These are phyloP conservation scores for Drosophila siamana DNA, from an alignment of 2,888 invertebrate species.

Conservation along the genomic window DNA sequence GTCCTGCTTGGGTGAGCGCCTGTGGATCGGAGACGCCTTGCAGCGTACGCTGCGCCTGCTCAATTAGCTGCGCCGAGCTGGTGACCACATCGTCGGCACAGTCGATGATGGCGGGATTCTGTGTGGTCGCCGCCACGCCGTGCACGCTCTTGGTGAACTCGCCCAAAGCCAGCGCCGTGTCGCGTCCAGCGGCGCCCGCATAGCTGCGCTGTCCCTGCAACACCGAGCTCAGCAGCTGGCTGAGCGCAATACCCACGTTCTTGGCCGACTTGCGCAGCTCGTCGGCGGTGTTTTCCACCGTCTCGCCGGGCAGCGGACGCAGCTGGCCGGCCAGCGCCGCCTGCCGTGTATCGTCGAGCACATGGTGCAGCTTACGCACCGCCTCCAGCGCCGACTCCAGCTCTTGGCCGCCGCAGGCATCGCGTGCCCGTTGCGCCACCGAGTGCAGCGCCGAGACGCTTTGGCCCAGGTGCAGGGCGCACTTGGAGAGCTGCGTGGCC, in stretches of 20 bases:
- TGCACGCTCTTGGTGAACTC: slow-evolving; percentile 91
- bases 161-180: slow-evolving; percentile 91
- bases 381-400: slow-evolving; percentile 94
- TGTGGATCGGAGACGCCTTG: slow-evolving; percentile 83
- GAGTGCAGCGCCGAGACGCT: slow-evolving; percentile 86
- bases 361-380: slow-evolving; percentile 91
- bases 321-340: slow-evolving; percentile 91
- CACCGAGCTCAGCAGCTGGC: slow-evolving; percentile 94
- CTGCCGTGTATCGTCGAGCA: slow-evolving; percentile 92
- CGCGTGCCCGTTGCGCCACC: slow-evolving; percentile 89
- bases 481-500: slow-evolving; percentile 89
- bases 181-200: slow-evolving; percentile 92
- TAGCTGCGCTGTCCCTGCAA: slow-evolving; percentile 92
- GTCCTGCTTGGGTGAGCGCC: slow-evolving; percentile 90
- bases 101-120: slow-evolving; percentile 88
- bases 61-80: slow-evolving; percentile 91
- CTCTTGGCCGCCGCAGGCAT: slow-evolving; percentile 93
- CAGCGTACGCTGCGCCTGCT: slow-evolving; percentile 90
- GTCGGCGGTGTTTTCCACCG: slow-evolving; percentile 87
- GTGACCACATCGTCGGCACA: slow-evolving; percentile 93
- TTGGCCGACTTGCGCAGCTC: slow-evolving; percentile 87
- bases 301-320: slow-evolving; percentile 94
- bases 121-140: slow-evolving; percentile 91
- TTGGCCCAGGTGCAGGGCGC: slow-evolving; percentile 84
- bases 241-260: slow-evolving; percentile 92